phyloP scores from a whole-genome alignment of 2,888 invertebrate species.

The Drosophila bunnanda region DNA sequence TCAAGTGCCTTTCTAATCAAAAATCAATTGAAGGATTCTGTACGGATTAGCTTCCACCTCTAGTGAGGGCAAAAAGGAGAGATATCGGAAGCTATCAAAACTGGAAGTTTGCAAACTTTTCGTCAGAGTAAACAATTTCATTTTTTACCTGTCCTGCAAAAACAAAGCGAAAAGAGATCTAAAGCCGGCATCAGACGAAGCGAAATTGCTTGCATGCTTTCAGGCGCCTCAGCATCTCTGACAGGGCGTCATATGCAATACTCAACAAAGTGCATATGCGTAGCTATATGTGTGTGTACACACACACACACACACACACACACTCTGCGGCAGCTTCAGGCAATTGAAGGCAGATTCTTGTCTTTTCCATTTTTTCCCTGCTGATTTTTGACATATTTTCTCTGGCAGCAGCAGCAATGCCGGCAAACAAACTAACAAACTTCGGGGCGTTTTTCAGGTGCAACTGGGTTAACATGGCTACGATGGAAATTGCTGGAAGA shows the following conservation, averaged over 20 bases:
- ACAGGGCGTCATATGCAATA: slow-evolving; percentile 56
- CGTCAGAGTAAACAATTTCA: slow-evolving; percentile 38
- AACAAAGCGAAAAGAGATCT: slow-evolving; percentile 40
- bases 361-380: slow-evolving; percentile 40
- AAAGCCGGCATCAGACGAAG: slow-evolving; percentile 43
- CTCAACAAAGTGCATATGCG: slow-evolving; percentile 41
- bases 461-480: slow-evolving; percentile 68
- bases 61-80: neutral
- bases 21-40: slow-evolving; percentile 13
- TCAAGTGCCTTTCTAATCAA: neutral
- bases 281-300: neutral
- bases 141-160: slow-evolving; percentile 22
- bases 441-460: slow-evolving; percentile 58
- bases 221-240: slow-evolving; percentile 57
- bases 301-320: neutral
- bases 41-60: slow-evolving; percentile 6
- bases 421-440: slow-evolving; percentile 66
- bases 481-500: slow-evolving; percentile 45
- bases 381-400: slow-evolving; percentile 80
- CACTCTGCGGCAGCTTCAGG: slow-evolving; percentile 51
- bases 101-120: slow-evolving; percentile 3
- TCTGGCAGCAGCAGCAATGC: slow-evolving; percentile 44
- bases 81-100: slow-evolving; percentile 15
- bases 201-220: slow-evolving; percentile 57
- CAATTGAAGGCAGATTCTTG: slow-evolving; percentile 59